Evolutionary conservation across 2,888 invertebrate genomes (phyloP), one percentile per base, ranked within the genome.

Genomic region (Brachycybe producta): DNA sequence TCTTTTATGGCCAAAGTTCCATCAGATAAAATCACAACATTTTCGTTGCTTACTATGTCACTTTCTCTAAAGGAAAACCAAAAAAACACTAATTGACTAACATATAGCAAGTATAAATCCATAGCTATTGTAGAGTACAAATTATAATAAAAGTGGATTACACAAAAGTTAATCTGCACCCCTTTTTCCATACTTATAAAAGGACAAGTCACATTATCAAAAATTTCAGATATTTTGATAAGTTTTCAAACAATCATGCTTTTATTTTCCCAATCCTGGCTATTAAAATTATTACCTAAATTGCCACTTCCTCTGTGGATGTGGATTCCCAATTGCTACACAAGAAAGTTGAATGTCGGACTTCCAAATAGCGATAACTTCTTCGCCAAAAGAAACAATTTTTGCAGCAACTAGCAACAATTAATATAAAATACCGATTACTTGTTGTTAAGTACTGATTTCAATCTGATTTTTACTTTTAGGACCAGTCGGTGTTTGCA

Each of bases 301-400:
- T 11, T 15, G 26, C 91, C 91, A 92, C 35, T 80, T 76, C 49
- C 91, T 84, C 59, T 82, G 82, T 0, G 92, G 92, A 41, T 82
- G 79, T n/a, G 92, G 92, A 26, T 86, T 80, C 17, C 92, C 92
- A 38, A 92, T 91, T 48, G 90, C 85, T 21, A 87, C 74, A 62
- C 94, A 94, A 0, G 90, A 90, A 61, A 94, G 71, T 60, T 84
- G 86, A 1, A 91, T 84, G 61, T 88, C 86, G 71, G 88, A 86
- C 68, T 87, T 85, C 48, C 38, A 47, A 13, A 27, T 23, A 7
- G n/a, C 17, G 54, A 84, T 64, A 17, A 61, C 59, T 8, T 60
- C 55, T 13, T 47, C 39, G 3, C 59, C 84, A 66, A 91, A 85
- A 13, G 82, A 81, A 40, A 91, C 90, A 60, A 92, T 91, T 67